Base-by-base conservation (phyloP, 2,113 vertebrate species). In the Corynorhinus townsendii region DNA sequence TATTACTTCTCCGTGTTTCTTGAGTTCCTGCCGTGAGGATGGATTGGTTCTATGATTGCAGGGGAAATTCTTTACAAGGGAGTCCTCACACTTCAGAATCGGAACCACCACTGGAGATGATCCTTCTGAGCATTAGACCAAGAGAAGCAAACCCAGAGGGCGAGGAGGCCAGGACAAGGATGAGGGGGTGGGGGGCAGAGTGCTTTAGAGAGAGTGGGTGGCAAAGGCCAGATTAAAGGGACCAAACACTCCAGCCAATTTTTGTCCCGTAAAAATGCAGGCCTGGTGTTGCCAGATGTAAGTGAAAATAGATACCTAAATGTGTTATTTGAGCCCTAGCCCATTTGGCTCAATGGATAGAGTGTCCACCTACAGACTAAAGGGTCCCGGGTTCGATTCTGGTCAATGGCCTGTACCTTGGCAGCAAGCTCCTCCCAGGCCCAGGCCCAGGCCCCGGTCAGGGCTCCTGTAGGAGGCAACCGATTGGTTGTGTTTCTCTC, bases 201-300 rank as follows among this genome's bases (percentile, higher is more conserved):
- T 10, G 56, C 11, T 71, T 38, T 56, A 17, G 1, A 62, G 71
- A 0, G 1, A 72, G 22, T 0, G 1, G n/a, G 1, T 52, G 20
- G 49, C 16, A n/a, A 30, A 85, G 24, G 49, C 17, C 80, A 17
- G 47, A 86, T 17, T 12, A 11, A 47, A 26, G 40, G 22, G 49
- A 43, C 14, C 28, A 24, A 71, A 64, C 0, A 15, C n/a, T 73
- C n/a, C 33, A 20, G 45, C 8, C 54, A 47, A 7, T 33, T 35
- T 45, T 33, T 62, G 15, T 24, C 17, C 43, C 5, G 5, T 59
- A 14, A 47, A 83, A 76, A 22, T n/a, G 24, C 33, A 86, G 73
- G 56, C 3, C 62, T 54, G 30, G 68, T 35, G 54, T 9, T 38
- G 30, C 72, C 69, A 77, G 52, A n/a, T 54, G 9, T 75, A 43